Base-by-base conservation (phyloP, 2,888 invertebrate species). In the Balanococcus diminutus region DNA sequence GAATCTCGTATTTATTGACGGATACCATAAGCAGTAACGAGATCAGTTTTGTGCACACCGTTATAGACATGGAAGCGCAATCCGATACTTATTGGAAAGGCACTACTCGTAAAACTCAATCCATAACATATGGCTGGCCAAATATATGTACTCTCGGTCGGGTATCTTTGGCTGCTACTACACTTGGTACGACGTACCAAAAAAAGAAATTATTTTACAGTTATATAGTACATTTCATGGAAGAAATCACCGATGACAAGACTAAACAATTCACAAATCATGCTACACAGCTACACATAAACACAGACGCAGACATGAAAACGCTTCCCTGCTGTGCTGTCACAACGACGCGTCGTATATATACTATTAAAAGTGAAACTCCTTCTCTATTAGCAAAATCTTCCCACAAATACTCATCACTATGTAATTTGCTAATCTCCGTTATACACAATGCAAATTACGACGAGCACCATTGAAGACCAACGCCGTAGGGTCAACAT, bases 121-220 rank as follows among this genome's bases (percentile, higher is more conserved):
- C n/a, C n/a, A n/a, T n/a, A n/a, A n/a, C 36, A 42, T 42, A 42
- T 39, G 42, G 42, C 42, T 2, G 42, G 14, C 14, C 42, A 14
- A 42, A 16, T 46, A n/a, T 46, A 46, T 46, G 11, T 46, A 46
- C n/a, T 42, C n/a, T n/a, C 46, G 0, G 46, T 46, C 46, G n/a
- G 8, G 4, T n/a, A 46, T 46, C 46, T 42, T n/a, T 46, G 4
- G 36, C 36, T 4, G 56, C 56, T 46, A 46, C 46, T 16, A n/a
- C 11, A 56, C 19, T 5, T 28, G 14, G 22, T 56, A 36, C 25
- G 61, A 16, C 6, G n/a, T 36, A 36, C 75, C 75, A 36, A 79
- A 79, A 28, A 79, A 79, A 79, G 75, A 79, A 79, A 79, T 79
- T 14, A 28, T 36, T 79, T 79, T 36, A 36, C 75, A 36, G 75